Conservation (phyloP, 2,797 vertebrate genomes). For the Sternotherus odoratus region DNA sequence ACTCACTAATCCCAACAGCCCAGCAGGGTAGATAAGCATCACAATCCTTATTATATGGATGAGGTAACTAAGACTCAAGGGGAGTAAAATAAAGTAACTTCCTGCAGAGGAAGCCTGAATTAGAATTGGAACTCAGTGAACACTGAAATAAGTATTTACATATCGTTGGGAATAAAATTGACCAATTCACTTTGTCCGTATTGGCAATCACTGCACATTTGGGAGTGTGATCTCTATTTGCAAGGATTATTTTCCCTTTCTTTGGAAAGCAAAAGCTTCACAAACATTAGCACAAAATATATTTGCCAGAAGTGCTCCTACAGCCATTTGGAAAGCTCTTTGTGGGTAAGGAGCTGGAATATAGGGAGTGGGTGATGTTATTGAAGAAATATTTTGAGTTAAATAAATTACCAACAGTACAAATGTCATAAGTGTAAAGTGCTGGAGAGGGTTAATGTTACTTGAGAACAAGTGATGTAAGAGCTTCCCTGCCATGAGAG, state of each 20-base stretch:
- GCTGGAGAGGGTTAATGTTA: no score
- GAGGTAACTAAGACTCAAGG: neutral
- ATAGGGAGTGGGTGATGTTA: neutral
- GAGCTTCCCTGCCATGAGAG: no score
- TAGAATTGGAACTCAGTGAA: neutral
- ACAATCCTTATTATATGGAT: neutral
- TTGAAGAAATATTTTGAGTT: neutral
- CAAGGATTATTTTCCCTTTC: neutral
- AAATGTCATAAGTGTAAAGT: no score
- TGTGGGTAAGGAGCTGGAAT: neutral
- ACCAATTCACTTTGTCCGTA: neutral
- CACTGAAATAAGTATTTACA: neutral
- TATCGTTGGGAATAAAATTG: neutral
- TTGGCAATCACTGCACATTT: neutral
- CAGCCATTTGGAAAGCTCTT: neutral
- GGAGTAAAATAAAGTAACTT: neutral
- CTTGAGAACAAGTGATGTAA: no score
- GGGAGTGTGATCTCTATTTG: neutral
- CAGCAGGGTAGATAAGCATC: neutral
- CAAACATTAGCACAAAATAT: neutral
- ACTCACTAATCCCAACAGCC: neutral
- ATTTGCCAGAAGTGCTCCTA: neutral
- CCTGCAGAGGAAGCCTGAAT: neutral
- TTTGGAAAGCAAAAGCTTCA: neutral
- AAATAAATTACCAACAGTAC: neutral